Evolutionary conservation across 2,888 invertebrate genomes (phyloP), one percentile per base, ranked within the genome.

Genomic region (Cephonodes hylas): DNA sequence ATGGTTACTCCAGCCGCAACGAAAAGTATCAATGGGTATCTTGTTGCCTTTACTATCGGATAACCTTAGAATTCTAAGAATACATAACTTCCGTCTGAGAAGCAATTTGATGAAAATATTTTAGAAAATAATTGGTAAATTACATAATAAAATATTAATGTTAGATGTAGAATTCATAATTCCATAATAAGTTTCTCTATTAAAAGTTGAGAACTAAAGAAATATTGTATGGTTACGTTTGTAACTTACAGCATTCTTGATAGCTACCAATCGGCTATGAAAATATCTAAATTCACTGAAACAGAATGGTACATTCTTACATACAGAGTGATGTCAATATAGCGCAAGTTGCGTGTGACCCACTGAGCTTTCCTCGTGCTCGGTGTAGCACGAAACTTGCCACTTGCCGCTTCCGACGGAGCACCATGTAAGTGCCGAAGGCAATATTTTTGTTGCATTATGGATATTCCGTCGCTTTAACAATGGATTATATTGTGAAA

Each of bases 341-440:
- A 27, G 53, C 64, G 63, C 68, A 67, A 68, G 64, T 68, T 67
- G 63, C 53, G 70, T 64, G 71, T 71, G 74, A 75, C 68, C 72
- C 73, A 70, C 67, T 68, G 72, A 71, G 71, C 72, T 74, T 64
- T 59, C 45, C 65, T 70, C 67, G 66, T 70, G 80, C 78, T 80
- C 71, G 67, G 64, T 66, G 74, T 73, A 77, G 78, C 78, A 72
- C 66, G 71, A 69, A 75, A 81, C 74, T 59, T 65, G 66, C 62
- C 71, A 72, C 75, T 73, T 75, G 75, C 72, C 64, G 75, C 72
- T 63, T 59, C 58, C 59, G 59, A 53, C 18, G 20, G 18, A 53
- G 53, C 31, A 20, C 10, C 53, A 10, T 31, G 48, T 27, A 53
- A 53, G 53, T 53, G 53, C 10, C 23, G 44, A 59, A 44, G 58